Conservation (phyloP, 2,888 invertebrate genomes). For the Tenodera sinensis region DNA sequence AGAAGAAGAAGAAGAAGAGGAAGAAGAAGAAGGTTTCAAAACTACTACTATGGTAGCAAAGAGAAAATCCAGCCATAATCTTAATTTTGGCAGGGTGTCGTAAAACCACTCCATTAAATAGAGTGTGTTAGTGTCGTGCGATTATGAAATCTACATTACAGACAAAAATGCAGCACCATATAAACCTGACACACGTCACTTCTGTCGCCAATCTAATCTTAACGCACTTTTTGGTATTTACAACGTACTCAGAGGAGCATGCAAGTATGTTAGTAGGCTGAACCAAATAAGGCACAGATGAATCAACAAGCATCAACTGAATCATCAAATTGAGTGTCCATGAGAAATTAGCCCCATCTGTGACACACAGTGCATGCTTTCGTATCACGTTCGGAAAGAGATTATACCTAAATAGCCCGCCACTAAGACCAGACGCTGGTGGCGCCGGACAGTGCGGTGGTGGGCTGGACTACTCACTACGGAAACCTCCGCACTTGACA, state of each 20-base stretch:
- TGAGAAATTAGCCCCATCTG: background rate
- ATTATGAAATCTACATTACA: no score
- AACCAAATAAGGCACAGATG: background rate
- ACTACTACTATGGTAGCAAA: no score
- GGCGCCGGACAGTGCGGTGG: background rate
- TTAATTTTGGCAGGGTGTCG: no score
- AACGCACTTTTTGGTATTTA: background rate
- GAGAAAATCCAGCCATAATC: no score
- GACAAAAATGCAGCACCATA: no score
- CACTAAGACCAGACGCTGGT: background rate
- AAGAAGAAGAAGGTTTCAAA: no score
- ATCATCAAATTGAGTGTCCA: background rate
- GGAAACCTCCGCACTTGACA: background rate
- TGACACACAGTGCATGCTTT: background rate
- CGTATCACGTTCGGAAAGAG: background rate
- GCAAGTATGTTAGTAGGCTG: background rate
- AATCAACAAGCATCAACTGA: background rate
- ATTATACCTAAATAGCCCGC: background rate
- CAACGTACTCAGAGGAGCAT: background rate
- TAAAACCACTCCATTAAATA: no score
- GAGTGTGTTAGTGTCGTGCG: no score
- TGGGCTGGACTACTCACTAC: background rate
- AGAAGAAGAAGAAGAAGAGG: no score
- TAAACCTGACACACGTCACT: no score
- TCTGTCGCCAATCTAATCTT: no score